Conservation (phyloP, 2,113 vertebrate genomes). For the Apteryx owenii region DNA sequence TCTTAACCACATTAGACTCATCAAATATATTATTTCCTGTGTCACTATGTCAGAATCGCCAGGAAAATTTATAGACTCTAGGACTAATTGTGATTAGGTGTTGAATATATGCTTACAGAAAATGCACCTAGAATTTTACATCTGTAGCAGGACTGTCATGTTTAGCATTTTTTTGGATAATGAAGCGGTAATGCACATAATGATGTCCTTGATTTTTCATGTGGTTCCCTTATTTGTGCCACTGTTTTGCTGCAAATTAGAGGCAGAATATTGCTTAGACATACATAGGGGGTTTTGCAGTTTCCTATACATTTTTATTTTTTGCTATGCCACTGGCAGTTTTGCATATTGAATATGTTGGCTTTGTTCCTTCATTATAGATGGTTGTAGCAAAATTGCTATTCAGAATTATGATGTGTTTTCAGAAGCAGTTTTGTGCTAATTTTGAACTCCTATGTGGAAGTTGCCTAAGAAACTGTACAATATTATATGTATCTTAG, state of each 20-base stretch:
- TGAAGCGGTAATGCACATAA: neutral
- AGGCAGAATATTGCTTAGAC: neutral
- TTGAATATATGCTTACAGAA: neutral
- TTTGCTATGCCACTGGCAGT: neutral
- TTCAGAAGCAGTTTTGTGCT: neutral
- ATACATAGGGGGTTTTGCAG: neutral
- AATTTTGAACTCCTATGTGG: neutral
- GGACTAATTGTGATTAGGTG: neutral
- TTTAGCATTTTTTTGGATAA: conserved; percentile 3
- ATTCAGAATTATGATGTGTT: neutral
- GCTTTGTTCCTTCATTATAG: neutral
- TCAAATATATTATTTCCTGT: neutral
- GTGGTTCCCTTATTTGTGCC: neutral
- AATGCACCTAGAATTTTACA: neutral
- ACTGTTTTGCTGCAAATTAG: neutral
- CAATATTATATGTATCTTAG: neutral
- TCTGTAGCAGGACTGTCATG: neutral
- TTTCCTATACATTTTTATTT: conserved; percentile 3
- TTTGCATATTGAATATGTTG: neutral
- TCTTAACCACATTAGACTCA: neutral
- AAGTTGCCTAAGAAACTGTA: neutral
- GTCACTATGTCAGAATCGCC: neutral
- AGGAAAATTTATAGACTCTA: neutral
- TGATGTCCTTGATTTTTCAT: neutral
- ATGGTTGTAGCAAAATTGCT: neutral